phyloP scores from a whole-genome alignment of 1,140 invertebrate genomes.

The Rhagoletis pomonella region DNA sequence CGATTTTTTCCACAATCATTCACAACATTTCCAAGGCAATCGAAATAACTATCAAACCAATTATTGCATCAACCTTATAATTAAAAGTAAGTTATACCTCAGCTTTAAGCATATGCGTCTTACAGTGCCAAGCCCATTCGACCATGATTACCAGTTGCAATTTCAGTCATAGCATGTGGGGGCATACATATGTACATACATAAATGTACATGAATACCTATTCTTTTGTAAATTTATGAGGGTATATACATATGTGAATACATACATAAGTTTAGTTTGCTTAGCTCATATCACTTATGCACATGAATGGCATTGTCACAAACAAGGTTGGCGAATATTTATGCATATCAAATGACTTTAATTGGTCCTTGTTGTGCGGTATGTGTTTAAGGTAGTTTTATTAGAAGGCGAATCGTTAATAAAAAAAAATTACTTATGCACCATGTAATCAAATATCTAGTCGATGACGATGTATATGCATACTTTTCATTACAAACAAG shows the following conservation, averaged over 20 bases:
- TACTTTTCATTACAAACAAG: too few relatives aligned
- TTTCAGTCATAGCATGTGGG: not conserved
- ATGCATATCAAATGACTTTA: not conserved
- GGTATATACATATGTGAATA: not conserved
- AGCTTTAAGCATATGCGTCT: not conserved
- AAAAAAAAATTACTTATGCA: not conserved
- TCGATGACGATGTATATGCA: too few relatives aligned
- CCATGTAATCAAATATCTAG: not conserved
- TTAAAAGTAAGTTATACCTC: not conserved
- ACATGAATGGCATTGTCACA: not conserved
- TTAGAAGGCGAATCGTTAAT: not conserved
- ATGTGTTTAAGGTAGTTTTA: not conserved
- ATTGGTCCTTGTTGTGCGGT: not conserved
- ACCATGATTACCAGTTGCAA: not conserved
- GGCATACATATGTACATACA: too few relatives aligned
- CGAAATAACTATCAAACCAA: not conserved
- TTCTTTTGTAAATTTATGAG: too few relatives aligned
- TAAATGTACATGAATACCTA: too few relatives aligned
- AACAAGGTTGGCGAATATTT: not conserved
- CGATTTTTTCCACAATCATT: too few relatives aligned
- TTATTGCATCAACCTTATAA: not conserved
- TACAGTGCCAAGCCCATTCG: not conserved
- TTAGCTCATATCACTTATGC: too few relatives aligned
- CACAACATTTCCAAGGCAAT: too few relatives aligned
- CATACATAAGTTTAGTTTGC: not conserved